Evolutionary conservation across 2,113 vertebrate genomes (phyloP).

Genomic region (Thamnophis sirtalis): DNA sequence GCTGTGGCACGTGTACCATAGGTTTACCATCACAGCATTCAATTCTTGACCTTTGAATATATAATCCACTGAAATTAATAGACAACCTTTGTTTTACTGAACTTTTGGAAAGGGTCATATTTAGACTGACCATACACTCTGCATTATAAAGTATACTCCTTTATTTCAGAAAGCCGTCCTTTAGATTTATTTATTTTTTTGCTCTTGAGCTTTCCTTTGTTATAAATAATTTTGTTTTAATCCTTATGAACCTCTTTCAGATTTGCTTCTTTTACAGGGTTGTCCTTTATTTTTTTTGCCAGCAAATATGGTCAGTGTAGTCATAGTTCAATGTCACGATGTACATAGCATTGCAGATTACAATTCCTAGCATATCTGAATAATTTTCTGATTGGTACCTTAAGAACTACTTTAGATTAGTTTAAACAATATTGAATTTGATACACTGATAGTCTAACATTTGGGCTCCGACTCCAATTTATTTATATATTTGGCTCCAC

Average conservation of each 20-base stretch:
- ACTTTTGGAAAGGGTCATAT: not conserved
- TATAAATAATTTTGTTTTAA: not conserved
- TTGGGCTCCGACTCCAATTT: not conserved
- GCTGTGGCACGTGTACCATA: too few relatives aligned
- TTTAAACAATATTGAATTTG: not conserved
- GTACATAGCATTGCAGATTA: not conserved
- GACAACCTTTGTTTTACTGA: not conserved
- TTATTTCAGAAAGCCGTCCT: not conserved
- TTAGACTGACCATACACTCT: not conserved
- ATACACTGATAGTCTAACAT: not conserved
- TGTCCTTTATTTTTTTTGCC: not conserved
- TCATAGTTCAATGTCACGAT: not conserved
- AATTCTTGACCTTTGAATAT: not conserved
- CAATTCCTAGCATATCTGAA: not conserved
- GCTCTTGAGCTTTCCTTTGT: not conserved
- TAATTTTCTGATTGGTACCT: not conserved
- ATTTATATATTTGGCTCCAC: not conserved
- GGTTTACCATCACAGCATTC: too few relatives aligned
- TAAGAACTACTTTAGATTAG: not conserved
- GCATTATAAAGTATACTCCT: not conserved
- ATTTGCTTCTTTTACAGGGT: not conserved
- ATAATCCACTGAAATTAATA: not conserved
- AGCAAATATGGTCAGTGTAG: not conserved
- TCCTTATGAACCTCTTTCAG: not conserved
- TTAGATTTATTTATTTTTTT: not conserved